Conservation (phyloP, 2,113 vertebrate species). For the Onychostruthus taczanowskii region DNA sequence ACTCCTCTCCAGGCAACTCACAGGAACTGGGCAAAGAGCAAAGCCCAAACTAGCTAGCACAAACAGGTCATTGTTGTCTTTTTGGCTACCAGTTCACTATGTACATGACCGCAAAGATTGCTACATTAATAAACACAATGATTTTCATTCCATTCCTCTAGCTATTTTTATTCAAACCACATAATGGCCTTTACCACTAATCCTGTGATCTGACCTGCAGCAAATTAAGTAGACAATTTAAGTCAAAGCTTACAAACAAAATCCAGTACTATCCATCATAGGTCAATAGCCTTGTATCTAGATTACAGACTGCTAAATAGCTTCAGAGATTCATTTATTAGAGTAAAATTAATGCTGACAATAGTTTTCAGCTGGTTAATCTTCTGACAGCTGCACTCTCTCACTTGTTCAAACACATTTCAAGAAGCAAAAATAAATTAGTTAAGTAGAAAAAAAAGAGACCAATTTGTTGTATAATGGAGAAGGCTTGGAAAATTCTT, state of each 20-base stretch:
- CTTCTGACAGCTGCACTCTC: slow-evolving; percentile 78
- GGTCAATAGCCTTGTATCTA: slow-evolving; percentile 74
- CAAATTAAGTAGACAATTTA: slow-evolving; percentile 77
- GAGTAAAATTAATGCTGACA: slow-evolving; percentile 81
- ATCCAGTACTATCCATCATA: slow-evolving; percentile 75
- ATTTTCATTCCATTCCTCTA: slow-evolving; percentile 63
- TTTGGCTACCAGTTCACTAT: slow-evolving; percentile 46
- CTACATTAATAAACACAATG: slow-evolving; percentile 63
- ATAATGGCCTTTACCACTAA: slow-evolving; percentile 65
- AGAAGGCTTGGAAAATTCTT: slow-evolving; percentile 12
- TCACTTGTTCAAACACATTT: slow-evolving; percentile 78
- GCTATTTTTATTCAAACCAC: slow-evolving; percentile 69
- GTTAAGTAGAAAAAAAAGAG: slow-evolving; percentile 54
- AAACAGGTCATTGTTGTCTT: slow-evolving; percentile 32
- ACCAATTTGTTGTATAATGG: slow-evolving; percentile 52
- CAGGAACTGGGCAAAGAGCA: not conserved
- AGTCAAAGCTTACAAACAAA: slow-evolving; percentile 80
- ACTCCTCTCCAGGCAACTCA: not conserved
- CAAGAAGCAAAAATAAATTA: slow-evolving; percentile 76
- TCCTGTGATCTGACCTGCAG: slow-evolving; percentile 72
- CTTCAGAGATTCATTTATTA: slow-evolving; percentile 80
- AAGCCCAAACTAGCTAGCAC: not conserved
- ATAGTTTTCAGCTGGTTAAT: slow-evolving; percentile 81
- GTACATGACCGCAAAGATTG: slow-evolving; percentile 48
- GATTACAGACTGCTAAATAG: slow-evolving; percentile 78